These are phyloP conservation scores for Sarcophaga caerulescens DNA, from an alignment of 2,888 invertebrate genomes.

Conservation along the genomic window DNA sequence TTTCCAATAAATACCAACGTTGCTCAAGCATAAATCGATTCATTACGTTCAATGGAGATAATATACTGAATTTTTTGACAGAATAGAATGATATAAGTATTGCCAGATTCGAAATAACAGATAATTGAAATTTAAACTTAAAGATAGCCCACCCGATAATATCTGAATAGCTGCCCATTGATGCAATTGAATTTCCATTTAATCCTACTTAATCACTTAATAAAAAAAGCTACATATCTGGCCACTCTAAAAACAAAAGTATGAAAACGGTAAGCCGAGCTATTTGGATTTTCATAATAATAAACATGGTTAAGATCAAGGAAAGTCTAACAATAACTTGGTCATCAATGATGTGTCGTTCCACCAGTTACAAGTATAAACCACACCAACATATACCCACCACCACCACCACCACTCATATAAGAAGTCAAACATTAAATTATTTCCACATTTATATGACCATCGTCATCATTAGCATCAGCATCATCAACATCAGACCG, in stretches of 20 bases:
- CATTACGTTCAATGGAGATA: too few species aligned
- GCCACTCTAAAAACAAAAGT: constrained; percentile 21
- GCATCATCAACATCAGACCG: constrained; percentile 51
- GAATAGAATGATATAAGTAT: too few species aligned
- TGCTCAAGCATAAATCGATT: too few species aligned
- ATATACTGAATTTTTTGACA: too few species aligned
- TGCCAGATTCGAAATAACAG: too few species aligned
- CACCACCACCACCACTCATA: constrained; percentile 30
- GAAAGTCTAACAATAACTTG: constrained; percentile 62
- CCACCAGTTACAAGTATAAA: constrained; percentile 27
- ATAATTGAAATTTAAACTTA: too few species aligned
- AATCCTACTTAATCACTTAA: too few species aligned
- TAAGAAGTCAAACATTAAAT: constrained; percentile 64
- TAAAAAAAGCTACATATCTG: not conserved
- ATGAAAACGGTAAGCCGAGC: constrained; percentile 32
- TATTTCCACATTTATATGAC: constrained; percentile 61
- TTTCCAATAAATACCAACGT: too few species aligned
- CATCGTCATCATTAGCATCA: constrained; percentile 48
- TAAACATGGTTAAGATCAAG: constrained; percentile 33
- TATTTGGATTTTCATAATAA: constrained; percentile 28
- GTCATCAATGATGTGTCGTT: constrained; percentile 67
- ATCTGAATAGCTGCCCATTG: too few species aligned
- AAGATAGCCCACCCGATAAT: too few species aligned
- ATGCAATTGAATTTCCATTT: too few species aligned
- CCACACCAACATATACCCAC: not conserved